Evolutionary conservation across 2,113 vertebrate genomes (phyloP).

Genomic region (Leptobrachium leishanense): DNA sequence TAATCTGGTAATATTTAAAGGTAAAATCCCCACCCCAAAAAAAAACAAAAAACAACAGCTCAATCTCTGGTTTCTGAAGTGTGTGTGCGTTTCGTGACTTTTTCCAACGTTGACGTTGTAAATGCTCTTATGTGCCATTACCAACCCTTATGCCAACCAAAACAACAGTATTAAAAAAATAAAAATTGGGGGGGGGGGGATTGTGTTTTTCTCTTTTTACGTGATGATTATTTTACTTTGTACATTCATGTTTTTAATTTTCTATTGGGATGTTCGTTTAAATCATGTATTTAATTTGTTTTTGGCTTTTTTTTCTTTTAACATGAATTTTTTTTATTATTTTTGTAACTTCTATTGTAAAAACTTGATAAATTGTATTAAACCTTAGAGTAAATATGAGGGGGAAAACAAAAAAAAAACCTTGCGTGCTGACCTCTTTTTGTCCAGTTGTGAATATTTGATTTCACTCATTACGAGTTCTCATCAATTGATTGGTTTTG

Average conservation of each 20-base stretch:
- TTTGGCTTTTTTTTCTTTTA: background rate
- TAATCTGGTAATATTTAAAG: too few relatives aligned
- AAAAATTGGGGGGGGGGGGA: background rate
- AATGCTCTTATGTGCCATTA: too few relatives aligned
- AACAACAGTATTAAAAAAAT: too few relatives aligned
- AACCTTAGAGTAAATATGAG: background rate
- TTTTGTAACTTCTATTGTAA: background rate
- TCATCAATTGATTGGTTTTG: too few relatives aligned
- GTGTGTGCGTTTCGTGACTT: too few relatives aligned
- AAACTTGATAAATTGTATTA: background rate
- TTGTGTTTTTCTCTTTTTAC: background rate
- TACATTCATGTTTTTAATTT: conserved; percentile 4
- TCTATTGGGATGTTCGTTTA: background rate
- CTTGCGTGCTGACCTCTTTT: background rate
- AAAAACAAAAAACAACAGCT: too few relatives aligned
- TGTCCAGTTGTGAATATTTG: background rate
- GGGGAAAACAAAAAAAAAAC: too few relatives aligned
- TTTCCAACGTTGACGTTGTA: too few relatives aligned
- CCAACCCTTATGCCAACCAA: too few relatives aligned
- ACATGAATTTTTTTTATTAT: background rate
- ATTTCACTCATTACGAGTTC: too few relatives aligned
- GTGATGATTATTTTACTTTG: background rate
- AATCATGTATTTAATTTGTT: background rate
- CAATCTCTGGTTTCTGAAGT: too few relatives aligned
- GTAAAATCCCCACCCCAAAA: too few relatives aligned